Percentiles rank a stretch among this genome's conserved stretches.
Conservation (phyloP, 1,140 invertebrate species). For the Himalopsyche phryganea region DNA sequence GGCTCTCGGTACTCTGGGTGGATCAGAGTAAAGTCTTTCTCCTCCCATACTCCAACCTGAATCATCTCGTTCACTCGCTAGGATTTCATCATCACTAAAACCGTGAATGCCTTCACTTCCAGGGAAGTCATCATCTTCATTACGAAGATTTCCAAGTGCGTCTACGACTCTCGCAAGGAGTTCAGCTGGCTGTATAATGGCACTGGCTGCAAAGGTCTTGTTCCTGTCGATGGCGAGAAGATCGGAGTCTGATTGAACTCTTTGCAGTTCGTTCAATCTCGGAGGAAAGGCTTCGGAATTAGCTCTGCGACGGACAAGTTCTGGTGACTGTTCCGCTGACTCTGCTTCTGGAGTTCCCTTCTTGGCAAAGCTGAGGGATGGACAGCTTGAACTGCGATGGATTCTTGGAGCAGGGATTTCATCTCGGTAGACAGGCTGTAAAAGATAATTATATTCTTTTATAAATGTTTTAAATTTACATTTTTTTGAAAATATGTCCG, state of each 20-base stretch:
- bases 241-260: conserved; percentile 71
- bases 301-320: conserved; percentile 56
- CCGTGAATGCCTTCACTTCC: conserved; percentile 54
- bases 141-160: conserved; percentile 63
- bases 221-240: conserved; percentile 71
- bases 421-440: conserved; percentile 55
- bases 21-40: conserved; percentile 44
- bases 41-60: conserved; percentile 55
- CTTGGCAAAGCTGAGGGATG: conserved; percentile 51
- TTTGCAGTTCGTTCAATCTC: conserved; percentile 50
- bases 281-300: conserved; percentile 57
- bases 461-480: background rate
- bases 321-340: conserved; percentile 39
- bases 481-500: too few species aligned
- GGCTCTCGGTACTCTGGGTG: conserved; percentile 46
- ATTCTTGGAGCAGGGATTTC: conserved; percentile 38
- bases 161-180: conserved; percentile 70
- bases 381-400: conserved; percentile 57
- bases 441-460: too few species aligned
- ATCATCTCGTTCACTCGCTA: conserved; percentile 60
- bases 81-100: conserved; percentile 65
- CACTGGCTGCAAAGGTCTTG: conserved; percentile 65
- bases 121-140: conserved; percentile 39
- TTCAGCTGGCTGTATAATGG: conserved; percentile 67
- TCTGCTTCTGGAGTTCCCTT: conserved; percentile 45